phyloP scores from a whole-genome alignment of 37 sponge, comb jelly and placozoan species.

The Diacarnus erythraeanus region DNA sequence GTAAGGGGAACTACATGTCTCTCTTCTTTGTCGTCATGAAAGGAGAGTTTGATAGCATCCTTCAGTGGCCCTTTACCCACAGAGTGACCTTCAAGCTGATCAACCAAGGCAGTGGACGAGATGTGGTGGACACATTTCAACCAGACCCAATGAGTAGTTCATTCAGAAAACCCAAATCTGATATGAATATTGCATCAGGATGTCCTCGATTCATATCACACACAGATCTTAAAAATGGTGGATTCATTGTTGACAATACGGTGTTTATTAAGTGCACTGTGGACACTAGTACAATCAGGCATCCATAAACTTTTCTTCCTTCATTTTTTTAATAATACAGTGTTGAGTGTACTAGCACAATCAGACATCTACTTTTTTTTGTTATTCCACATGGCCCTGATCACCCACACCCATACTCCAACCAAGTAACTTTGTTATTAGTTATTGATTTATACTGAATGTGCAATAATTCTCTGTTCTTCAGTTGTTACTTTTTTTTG shows the following conservation, averaged over 20 bases:
- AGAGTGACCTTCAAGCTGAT: conserved; percentile 76
- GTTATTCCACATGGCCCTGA: too few relatives aligned
- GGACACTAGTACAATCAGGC: conserved; percentile 36
- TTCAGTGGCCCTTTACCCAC: conserved; percentile 79
- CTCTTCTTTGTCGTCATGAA: conserved; percentile 79
- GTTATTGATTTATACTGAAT: too few relatives aligned
- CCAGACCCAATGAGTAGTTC: conserved; percentile 77
- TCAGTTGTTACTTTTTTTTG: too few relatives aligned
- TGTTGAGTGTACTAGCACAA: too few relatives aligned
- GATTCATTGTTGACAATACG: conserved; percentile 67
- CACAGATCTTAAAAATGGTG: conserved; percentile 40
- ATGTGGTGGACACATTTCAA: conserved; percentile 72
- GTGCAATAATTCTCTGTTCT: too few relatives aligned
- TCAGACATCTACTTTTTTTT: too few relatives aligned
- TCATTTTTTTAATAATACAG: too few relatives aligned
- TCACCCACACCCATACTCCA: too few relatives aligned
- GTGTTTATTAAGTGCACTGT: conserved; percentile 65
- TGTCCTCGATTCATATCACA: conserved; percentile 69
- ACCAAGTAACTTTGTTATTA: too few relatives aligned
- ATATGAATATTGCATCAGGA: conserved; percentile 80
- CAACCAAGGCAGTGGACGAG: conserved; percentile 57
- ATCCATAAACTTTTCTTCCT: conserved; percentile 15
- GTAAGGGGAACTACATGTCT: conserved; percentile 71
- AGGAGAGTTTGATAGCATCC: conserved; percentile 84
- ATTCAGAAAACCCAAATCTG: conserved; percentile 70